Base-by-base conservation (phyloP, 2,797 vertebrate genomes). In the Labroides dimidiatus region DNA sequence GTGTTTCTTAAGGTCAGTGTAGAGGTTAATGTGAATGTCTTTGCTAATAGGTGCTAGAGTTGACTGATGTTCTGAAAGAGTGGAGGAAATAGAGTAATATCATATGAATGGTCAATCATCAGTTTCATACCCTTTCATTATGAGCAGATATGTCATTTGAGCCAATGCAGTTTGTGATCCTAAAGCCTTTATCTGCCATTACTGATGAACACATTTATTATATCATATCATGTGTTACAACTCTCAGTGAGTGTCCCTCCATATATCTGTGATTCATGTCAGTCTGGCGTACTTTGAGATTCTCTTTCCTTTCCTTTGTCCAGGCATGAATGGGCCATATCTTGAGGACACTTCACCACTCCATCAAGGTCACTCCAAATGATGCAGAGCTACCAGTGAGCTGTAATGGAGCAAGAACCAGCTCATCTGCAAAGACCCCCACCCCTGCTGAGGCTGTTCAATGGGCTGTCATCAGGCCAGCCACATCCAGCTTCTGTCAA, bases 281-380 rank as follows among this genome's bases (percentile, higher is more conserved):
- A n/a, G n/a, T n/a, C n/a, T n/a, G n/a, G n/a, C n/a, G n/a, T n/a
- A 2, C 9, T 49, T 62, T 4, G n/a, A 43, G 2, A 43, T 48
- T 50, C 2, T 52, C 57, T 19, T 37, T 33, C n/a, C 20, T 20
- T 10, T 19, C 4, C 43, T 10, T 39, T n/a, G 13, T 19, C 23
- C 21, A 43, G 33, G 33, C 27, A 45, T 51, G 39, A 72, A 66
- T 5, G 41, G 30, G 16, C 5, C 21, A 20, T 60, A 78, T 52
- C 50, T 23, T 53, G 33, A 24, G 14, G 64, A 61, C 39, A 41
- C 41, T 62, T 55, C 33, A 27, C 39, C 54, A 45, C 17, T 17
- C 10, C 64, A 33, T 64, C 55, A 80, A 80, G 71, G 77, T 84
- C 77, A 64, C n/a, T 33, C 54, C 39, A 19, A 5, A 2, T 54